Conservation (phyloP, 2,113 vertebrate species). For the Struthio camelus region DNA sequence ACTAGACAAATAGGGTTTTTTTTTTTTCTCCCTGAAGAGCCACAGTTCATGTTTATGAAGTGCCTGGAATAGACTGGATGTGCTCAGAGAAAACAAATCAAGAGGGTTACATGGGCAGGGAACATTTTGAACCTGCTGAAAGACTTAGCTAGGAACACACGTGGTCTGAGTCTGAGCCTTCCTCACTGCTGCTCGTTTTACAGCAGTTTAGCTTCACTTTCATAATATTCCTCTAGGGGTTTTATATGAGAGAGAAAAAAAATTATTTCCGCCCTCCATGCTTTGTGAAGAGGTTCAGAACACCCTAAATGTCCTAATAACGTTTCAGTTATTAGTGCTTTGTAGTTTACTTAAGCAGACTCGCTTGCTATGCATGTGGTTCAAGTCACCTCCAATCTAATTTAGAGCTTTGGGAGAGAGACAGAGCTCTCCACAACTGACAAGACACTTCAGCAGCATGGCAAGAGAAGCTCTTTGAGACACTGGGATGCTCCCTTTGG, state of each 20-base stretch:
- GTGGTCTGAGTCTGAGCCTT: not conserved
- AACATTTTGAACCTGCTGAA: conserved; percentile 33
- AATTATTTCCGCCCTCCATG: not conserved
- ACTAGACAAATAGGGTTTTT: not conserved
- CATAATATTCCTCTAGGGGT: not conserved
- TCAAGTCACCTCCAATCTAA: not conserved
- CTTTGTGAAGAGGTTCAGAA: not conserved
- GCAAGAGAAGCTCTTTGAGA: not conserved
- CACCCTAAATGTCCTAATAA: not conserved
- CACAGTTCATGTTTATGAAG: not conserved
- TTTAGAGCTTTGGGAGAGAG: not conserved
- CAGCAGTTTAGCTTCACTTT: not conserved
- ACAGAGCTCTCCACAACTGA: not conserved
- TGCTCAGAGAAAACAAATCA: conserved; percentile 4
- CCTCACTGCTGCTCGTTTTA: not conserved
- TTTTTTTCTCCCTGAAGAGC: not conserved
- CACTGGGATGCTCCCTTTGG: not conserved
- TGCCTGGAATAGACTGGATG: not conserved
- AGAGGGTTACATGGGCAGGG: not conserved
- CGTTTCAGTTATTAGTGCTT: not conserved
- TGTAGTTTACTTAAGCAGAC: not conserved
- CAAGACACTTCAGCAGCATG: fast-evolving
- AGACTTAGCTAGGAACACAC: not conserved
- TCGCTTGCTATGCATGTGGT: fast-evolving
- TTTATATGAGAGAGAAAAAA: not conserved